phyloP scores from a whole-genome alignment of 2,797 vertebrate genomes.

The Pristis pectinata region DNA sequence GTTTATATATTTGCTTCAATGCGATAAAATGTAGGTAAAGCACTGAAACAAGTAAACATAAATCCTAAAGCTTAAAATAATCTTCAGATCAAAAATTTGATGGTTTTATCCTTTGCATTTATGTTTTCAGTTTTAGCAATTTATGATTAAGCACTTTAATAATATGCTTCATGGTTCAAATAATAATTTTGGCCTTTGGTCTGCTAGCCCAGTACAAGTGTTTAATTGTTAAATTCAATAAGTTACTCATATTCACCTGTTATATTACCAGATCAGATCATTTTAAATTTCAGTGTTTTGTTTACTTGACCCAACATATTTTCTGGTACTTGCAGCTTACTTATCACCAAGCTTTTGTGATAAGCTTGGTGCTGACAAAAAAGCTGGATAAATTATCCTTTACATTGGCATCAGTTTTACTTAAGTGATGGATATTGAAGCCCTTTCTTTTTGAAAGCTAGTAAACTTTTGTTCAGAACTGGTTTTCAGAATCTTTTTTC shows the following conservation, averaged over 20 bases:
- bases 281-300: neutral
- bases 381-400: neutral
- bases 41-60: neutral
- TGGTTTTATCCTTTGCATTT: neutral
- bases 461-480: neutral
- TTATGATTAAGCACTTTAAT: neutral
- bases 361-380: neutral
- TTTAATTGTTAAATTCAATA: neutral
- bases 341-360: neutral
- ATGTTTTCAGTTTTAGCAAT: neutral
- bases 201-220: neutral
- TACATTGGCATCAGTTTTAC: neutral
- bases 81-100: neutral
- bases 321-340: neutral
- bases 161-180: neutral
- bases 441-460: neutral
- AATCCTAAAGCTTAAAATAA: neutral
- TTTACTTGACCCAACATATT: neutral
- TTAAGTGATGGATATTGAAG: neutral
- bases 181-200: neutral
- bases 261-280: neutral
- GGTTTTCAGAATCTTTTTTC: neutral
- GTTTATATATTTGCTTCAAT: neutral
- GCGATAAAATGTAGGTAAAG: neutral
- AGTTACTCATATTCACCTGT: neutral